Evolutionary conservation across 2,888 invertebrate species (phyloP).

Genomic region (Cremastobaeus sp.): DNA sequence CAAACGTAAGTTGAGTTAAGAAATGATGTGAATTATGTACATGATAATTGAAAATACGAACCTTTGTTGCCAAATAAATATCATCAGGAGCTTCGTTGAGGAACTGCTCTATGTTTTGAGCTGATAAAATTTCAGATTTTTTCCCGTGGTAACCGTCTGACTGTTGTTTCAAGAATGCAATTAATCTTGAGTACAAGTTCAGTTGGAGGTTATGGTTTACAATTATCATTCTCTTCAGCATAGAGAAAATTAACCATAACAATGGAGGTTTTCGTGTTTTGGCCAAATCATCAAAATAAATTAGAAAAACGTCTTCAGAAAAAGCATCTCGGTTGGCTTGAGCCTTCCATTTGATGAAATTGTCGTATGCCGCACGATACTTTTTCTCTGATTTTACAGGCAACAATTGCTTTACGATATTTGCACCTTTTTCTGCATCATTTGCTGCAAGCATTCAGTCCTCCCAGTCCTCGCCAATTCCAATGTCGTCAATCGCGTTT

Average conservation of each 20-base stretch:
- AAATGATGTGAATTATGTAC: too few species aligned
- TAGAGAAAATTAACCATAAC: constrained; percentile 27
- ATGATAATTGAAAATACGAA: too few species aligned
- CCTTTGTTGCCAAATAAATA: constrained; percentile 18
- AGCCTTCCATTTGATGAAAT: constrained; percentile 15
- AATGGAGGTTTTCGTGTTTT: neutral
- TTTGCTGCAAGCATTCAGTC: too few species aligned
- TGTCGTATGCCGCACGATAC: constrained; percentile 10
- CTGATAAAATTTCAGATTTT: neutral
- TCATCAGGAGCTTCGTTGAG: neutral
- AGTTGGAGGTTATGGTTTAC: constrained; percentile 17
- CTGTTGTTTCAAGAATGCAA: neutral
- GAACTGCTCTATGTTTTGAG: too few species aligned
- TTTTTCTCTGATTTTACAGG: constrained; percentile 5
- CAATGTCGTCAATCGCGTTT: too few species aligned
- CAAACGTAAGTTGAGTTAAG: too few species aligned
- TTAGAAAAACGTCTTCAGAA: constrained; percentile 8
- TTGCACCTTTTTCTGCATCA: constrained; percentile 9
- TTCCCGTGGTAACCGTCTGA: neutral
- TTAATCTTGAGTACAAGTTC: neutral
- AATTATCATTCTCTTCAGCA: constrained; percentile 1
- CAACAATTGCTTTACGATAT: neutral
- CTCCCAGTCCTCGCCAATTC: too few species aligned
- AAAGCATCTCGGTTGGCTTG: too few species aligned
- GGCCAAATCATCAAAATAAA: constrained; percentile 14